phyloP scores from a whole-genome alignment of 2,113 vertebrate genomes.

The Tauraco erythrolophus region DNA sequence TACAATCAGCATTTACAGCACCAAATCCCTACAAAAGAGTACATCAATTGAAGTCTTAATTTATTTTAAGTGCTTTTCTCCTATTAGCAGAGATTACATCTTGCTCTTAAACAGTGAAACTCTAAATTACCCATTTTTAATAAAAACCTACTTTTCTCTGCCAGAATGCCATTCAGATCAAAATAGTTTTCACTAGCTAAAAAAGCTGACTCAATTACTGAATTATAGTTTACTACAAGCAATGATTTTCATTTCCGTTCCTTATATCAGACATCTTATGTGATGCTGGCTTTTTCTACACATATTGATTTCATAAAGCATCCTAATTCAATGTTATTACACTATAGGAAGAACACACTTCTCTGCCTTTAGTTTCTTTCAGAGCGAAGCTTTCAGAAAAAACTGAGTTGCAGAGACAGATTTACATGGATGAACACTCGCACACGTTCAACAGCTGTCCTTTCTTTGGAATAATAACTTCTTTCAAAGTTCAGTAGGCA shows the following conservation, averaged over 20 bases:
- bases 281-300: not conserved
- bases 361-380: not conserved
- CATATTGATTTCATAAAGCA: not conserved
- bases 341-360: not conserved
- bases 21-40: not conserved
- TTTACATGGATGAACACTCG: not conserved
- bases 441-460: rapidly evolving
- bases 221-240: not conserved
- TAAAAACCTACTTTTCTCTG: not conserved
- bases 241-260: not conserved
- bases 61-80: not conserved
- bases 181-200: not conserved
- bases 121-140: not conserved
- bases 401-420: not conserved
- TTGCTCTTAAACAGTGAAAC: not conserved
- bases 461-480: not conserved
- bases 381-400: not conserved
- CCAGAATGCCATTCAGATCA: not conserved
- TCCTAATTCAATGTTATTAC: not conserved
- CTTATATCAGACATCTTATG: not conserved
- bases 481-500: not conserved
- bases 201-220: not conserved
- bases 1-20: not conserved
- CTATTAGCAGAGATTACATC: not conserved
- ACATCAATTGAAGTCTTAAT: not conserved